A percentile compares a stretch with the other conserved stretches of the same genome.
Conservation (phyloP, 1,140 invertebrate species). For the Stegodyphus mimosarum region DNA sequence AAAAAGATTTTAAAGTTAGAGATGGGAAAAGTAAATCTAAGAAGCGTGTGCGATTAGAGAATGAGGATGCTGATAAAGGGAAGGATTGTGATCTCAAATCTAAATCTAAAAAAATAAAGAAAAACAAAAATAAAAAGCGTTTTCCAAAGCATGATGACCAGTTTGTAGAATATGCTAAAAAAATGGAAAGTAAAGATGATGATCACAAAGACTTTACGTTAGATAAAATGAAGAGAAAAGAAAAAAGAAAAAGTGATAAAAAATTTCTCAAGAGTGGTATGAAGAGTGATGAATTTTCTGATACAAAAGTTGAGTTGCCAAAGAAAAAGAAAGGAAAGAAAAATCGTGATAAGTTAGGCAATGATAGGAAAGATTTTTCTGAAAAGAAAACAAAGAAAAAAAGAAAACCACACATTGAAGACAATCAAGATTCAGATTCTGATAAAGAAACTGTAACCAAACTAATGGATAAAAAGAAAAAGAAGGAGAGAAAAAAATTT, state of each 20-base stretch:
- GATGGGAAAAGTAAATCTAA: constrained; percentile 48
- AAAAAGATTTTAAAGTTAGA: constrained; percentile 42
- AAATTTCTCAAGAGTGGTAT: constrained; percentile 45
- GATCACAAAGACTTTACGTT: constrained; percentile 66
- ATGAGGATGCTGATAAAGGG: constrained; percentile 11
- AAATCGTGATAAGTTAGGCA: constrained; percentile 47
- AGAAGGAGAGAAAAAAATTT: constrained; percentile 55
- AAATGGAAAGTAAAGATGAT: constrained; percentile 62
- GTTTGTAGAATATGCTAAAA: constrained; percentile 43
- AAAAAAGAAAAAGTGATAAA: constrained; percentile 68
- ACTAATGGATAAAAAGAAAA: constrained; percentile 51
- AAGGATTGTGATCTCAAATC: constrained; percentile 51
- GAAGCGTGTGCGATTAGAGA: constrained; percentile 28
- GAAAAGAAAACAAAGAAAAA: constrained; percentile 62
- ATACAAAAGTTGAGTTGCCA: constrained; percentile 38
- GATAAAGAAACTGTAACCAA: constrained; percentile 39
- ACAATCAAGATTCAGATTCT: constrained; percentile 54
- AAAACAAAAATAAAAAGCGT: constrained; percentile 60
- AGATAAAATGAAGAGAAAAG: constrained; percentile 63
- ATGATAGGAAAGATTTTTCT: constrained; percentile 57
- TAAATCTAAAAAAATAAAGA: constrained; percentile 62
- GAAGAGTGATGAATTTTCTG: constrained; percentile 59
- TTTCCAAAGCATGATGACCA: constrained; percentile 48
- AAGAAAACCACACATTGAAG: constrained; percentile 57
- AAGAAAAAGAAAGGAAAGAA: constrained; percentile 68